Evolutionary conservation across 2,888 invertebrate species (phyloP).

Genomic region (Heliconius cydno): DNA sequence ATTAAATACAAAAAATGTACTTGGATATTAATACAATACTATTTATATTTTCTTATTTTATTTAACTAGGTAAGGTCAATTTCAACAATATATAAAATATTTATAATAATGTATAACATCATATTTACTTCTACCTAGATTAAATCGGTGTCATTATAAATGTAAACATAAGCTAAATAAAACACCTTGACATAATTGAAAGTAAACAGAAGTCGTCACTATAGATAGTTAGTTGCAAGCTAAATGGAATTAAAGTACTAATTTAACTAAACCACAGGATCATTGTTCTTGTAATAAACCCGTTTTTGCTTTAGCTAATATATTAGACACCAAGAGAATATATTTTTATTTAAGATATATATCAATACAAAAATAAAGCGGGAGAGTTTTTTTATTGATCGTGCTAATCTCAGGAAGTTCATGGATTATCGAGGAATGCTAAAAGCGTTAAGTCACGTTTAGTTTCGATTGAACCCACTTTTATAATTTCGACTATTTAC

Average conservation of each 20-base stretch:
- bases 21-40: too few relatives aligned
- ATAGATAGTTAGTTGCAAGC: constrained; percentile 28
- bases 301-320: constrained; percentile 10
- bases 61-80: too few relatives aligned
- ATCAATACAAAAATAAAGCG: too few relatives aligned
- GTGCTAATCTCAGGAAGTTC: too few relatives aligned
- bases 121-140: constrained; percentile 6
- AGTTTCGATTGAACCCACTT: too few relatives aligned
- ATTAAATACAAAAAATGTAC: too few relatives aligned
- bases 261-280: constrained; percentile 66
- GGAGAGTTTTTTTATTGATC: too few relatives aligned
- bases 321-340: neutral
- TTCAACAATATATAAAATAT: too few relatives aligned
- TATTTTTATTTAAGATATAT: neutral
- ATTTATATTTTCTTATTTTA: too few relatives aligned
- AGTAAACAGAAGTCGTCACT: constrained; percentile 35
- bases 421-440: too few relatives aligned
- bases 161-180: constrained; percentile 29
- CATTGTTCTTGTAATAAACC: constrained; percentile 49
- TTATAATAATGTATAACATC: neutral
- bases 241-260: constrained; percentile 48
- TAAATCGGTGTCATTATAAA: constrained; percentile 14
- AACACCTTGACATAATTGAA: constrained; percentile 50
- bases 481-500: too few relatives aligned
- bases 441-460: too few relatives aligned